Conservation (phyloP, 2,888 invertebrate genomes). For the Phengaris alcon region DNA sequence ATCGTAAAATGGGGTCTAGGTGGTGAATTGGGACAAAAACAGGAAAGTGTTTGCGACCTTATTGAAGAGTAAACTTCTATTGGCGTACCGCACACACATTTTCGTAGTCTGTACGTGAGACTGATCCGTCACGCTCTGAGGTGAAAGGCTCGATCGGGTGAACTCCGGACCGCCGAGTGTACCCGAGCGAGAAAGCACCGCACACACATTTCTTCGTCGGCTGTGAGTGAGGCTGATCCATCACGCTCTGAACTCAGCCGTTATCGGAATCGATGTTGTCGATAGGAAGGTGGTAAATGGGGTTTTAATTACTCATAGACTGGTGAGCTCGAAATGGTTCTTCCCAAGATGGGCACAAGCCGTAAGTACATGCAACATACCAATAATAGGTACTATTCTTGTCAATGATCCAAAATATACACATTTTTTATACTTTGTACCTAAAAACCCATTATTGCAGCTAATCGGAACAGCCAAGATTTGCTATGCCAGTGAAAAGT, state of each 20-base stretch:
- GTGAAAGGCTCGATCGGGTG: too few relatives aligned
- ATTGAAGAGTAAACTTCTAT: too few relatives aligned
- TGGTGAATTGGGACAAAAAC: too few relatives aligned
- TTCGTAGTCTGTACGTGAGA: too few relatives aligned
- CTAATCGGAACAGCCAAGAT: constrained; percentile 94
- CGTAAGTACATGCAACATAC: constrained; percentile 77
- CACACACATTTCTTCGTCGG: too few relatives aligned
- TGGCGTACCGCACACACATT: too few relatives aligned
- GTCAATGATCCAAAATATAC: background rate
- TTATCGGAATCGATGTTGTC: constrained; percentile 97
- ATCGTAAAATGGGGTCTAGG: too few relatives aligned
- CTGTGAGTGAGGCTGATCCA: too few relatives aligned
- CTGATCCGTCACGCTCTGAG: too few relatives aligned
- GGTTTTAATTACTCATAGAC: constrained; percentile 92
- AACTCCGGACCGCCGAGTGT: too few relatives aligned
- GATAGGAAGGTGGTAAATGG: constrained; percentile 93
- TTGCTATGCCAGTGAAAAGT: constrained; percentile 96
- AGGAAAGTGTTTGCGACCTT: too few relatives aligned
- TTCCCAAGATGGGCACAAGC: constrained; percentile 96
- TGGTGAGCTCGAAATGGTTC: constrained; percentile 97
- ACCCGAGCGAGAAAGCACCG: too few relatives aligned
- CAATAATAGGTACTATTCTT: background rate
- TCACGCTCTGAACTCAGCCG: constrained; percentile 97
- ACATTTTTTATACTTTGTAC: background rate
- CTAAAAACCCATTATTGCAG: constrained; percentile 70